Base-by-base conservation (phyloP, 2,888 invertebrate species). In the Reticulitermes lucifugus region DNA sequence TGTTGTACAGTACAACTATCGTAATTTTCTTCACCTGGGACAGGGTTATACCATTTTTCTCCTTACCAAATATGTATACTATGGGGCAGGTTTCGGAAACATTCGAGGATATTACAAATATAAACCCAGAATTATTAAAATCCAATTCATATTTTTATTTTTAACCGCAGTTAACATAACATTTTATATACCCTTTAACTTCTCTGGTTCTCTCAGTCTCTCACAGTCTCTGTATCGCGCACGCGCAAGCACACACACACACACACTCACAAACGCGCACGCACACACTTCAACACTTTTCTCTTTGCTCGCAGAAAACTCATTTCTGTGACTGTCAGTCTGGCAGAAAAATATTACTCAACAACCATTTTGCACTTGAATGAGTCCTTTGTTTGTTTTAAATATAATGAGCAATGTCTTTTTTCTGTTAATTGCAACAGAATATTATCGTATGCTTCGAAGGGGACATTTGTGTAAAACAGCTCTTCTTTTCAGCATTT, bases 91-190 rank as follows among this genome's bases (percentile, higher is more conserved):
- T 12, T 55, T 18, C 14, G 55, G 18, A 18, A 18, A 55, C 12
- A 55, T 18, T 55, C 18, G 18, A 55, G 55, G 18, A 55, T 18
- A 18, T 18, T 18, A 65, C 1, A 25, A 65, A 65, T n/a, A 12
- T 25, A 65, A 65, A 65, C 65, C 2, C 65, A 18, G 18, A 18
- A 14, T 65, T 65, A 70, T 81, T 81, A 81, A 81, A 81, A 81
- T 81, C 70, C 81, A 81, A 81, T 81, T 81, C 65, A 81, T 81
- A 43, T 70, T 59, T 81, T 81, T 81, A 81, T 81, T 81, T 35
- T 81, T 70, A 81, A 81, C 81, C 81, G 81, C 77, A 46, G 51
- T 77, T 43, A 81, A 81, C 84, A 80, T 80, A 84, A 84, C 84
- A 84, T 73, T 59, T 80, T 79, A 80, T 29, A 84, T 79, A 70